A percentile compares a stretch with the other conserved stretches of the same genome.
These are phyloP conservation scores for Elaeidobius kamerunicus DNA, from an alignment of 2,888 invertebrate species.

Conservation along the genomic window DNA sequence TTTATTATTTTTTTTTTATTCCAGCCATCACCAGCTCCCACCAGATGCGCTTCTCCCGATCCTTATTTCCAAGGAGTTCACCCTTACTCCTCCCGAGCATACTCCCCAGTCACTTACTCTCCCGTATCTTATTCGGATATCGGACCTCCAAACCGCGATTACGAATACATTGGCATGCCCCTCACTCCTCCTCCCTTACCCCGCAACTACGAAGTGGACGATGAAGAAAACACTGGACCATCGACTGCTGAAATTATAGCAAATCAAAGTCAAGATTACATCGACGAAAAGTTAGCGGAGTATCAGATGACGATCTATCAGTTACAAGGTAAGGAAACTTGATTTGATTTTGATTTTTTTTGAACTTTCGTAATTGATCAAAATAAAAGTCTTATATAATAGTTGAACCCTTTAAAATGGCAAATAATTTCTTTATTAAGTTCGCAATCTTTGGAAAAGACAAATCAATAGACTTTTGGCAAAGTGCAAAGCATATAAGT, in stretches of 20 bases:
- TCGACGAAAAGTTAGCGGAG: conserved; percentile 90
- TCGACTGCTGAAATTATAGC: conserved; percentile 91
- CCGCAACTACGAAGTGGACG: conserved; percentile 52
- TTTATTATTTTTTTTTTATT: too few relatives aligned
- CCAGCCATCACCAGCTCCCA: conserved; percentile 53
- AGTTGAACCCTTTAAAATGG: too few relatives aligned
- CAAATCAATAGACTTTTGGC: too few relatives aligned
- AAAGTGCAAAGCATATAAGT: too few relatives aligned
- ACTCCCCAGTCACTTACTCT: conserved; percentile 33
- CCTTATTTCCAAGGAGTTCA: conserved; percentile 43
- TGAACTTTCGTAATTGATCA: too few relatives aligned
- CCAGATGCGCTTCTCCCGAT: conserved; percentile 52
- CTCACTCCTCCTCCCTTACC: conserved; percentile 60
- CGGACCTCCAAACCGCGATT: conserved; percentile 56
- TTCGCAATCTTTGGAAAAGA: too few relatives aligned
- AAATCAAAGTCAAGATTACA: conserved; percentile 90
- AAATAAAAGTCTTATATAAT: too few relatives aligned
- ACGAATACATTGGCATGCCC: conserved; percentile 72
- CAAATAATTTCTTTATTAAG: too few relatives aligned
- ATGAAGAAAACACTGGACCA: conserved; percentile 74
- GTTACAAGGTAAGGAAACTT: conserved; percentile 69
- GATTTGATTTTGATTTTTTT: background rate
- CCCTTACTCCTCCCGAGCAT: conserved; percentile 42
- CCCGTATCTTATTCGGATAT: conserved; percentile 45
- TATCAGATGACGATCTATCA: conserved; percentile 90